These are phyloP conservation scores for Podiceps cristatus DNA, from an alignment of 2,113 vertebrate species.

Conservation along the genomic window DNA sequence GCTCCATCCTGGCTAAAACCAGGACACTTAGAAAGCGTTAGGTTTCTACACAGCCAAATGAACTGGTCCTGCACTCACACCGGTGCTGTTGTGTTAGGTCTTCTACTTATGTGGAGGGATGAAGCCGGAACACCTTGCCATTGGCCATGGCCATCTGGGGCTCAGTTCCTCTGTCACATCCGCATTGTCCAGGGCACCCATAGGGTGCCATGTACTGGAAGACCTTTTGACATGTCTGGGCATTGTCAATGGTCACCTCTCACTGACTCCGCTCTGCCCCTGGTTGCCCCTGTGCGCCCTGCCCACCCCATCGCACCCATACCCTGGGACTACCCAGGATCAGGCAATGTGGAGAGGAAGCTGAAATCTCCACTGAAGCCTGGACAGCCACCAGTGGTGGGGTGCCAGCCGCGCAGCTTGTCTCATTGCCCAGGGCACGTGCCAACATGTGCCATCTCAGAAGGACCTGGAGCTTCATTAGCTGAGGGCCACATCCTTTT, in stretches of 20 bases:
- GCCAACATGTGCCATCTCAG: not conserved
- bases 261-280: not conserved
- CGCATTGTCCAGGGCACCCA: not conserved
- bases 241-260: not conserved
- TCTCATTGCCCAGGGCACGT: not conserved
- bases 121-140: not conserved
- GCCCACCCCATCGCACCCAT: not conserved
- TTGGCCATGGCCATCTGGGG: not conserved
- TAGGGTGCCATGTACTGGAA: accelerated
- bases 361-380: not conserved
- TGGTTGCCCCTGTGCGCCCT: not conserved
- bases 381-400: not conserved
- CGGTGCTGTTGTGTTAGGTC: not conserved
- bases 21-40: not conserved
- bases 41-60: not conserved
- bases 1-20: no score
- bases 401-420: not conserved
- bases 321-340: not conserved
- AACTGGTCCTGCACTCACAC: not conserved
- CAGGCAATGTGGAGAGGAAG: not conserved
- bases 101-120: not conserved
- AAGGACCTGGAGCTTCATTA: not conserved
- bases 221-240: not conserved
- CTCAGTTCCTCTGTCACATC: not conserved
- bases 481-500: not conserved